Conservation (phyloP, 2,113 vertebrate genomes). For the Varanus komodoensis region DNA sequence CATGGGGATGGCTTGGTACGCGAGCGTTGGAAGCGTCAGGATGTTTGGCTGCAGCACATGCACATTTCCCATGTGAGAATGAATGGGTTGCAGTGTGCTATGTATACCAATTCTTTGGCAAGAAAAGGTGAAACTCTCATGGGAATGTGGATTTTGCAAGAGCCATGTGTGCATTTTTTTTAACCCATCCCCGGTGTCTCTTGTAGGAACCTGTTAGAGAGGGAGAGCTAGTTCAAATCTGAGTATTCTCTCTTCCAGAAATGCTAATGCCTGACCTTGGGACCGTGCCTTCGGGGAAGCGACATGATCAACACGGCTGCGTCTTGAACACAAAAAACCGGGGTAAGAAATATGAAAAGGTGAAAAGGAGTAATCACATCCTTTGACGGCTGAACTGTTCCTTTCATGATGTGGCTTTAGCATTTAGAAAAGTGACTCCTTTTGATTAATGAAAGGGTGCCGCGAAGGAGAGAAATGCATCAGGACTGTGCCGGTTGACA, state of each 20-base stretch:
- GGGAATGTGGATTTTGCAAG: background rate
- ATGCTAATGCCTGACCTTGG: background rate
- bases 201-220: background rate
- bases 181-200: background rate
- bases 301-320: no score
- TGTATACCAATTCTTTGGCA: background rate
- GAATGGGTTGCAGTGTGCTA: background rate
- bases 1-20: background rate
- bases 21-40: background rate
- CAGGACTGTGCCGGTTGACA: background rate
- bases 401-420: rapidly evolving
- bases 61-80: background rate
- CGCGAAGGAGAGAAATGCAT: background rate
- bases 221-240: background rate
- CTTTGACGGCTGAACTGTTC: no score
- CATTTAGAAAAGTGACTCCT: background rate
- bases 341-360: no score
- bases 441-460: background rate
- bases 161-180: background rate
- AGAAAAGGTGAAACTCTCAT: background rate
- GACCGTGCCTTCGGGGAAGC: no score
- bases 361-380: background rate
- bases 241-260: background rate
- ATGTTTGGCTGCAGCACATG: background rate
- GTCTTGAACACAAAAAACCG: no score